Conservation (phyloP, 2,797 vertebrate species). For the Clarias pachynema region DNA sequence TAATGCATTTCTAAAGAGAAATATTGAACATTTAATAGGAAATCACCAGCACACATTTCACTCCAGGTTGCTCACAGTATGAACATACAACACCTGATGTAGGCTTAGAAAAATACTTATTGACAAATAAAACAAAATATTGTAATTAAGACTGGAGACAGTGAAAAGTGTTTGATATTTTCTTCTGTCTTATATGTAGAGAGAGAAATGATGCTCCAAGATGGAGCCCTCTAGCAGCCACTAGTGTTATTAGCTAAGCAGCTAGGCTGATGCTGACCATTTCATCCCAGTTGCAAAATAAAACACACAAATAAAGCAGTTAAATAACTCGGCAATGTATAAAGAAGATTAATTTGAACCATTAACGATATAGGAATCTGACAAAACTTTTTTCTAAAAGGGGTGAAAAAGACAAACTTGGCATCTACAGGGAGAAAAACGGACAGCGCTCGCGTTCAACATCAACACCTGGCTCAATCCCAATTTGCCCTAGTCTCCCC, state of each 20-base stretch:
- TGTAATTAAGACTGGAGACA: background rate
- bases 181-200: background rate
- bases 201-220: slow-evolving; percentile 1
- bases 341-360: background rate
- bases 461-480: slow-evolving; percentile 65
- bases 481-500: background rate
- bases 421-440: slow-evolving; percentile 32
- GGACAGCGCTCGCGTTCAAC: slow-evolving; percentile 52
- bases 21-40: no score
- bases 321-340: background rate
- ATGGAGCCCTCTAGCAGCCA: slow-evolving; percentile 12
- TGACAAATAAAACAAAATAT: background rate
- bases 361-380: background rate
- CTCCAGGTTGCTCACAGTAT: background rate
- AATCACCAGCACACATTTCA: background rate
- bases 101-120: background rate
- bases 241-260: slow-evolving; percentile 5
- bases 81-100: background rate
- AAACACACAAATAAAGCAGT: background rate
- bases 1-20: background rate
- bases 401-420: slow-evolving; percentile 41
- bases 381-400: slow-evolving; percentile 21
- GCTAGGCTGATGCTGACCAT: background rate
- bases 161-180: background rate
- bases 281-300: background rate